Evolutionary conservation across 2,113 vertebrate genomes (phyloP), one percentile per base, ranked within the genome.

Genomic region (Macrotis lagotis): DNA sequence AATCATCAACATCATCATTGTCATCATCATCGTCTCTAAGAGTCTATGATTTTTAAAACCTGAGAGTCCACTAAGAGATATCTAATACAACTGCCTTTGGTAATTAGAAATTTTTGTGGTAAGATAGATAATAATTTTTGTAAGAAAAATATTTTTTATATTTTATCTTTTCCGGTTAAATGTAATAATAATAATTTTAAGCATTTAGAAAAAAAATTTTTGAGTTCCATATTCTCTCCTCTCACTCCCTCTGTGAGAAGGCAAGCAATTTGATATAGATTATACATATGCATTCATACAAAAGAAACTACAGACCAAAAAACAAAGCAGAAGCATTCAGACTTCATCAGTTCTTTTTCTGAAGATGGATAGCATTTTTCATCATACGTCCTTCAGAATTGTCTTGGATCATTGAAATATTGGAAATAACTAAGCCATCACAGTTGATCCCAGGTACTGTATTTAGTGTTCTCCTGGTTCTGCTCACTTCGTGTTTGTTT

Each of bases 71-170:
- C 28, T n/a, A 25, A 91, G 44, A 31, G 26, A 74, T 19, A n/a
- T n/a, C 16, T 88, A 44, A 44, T 48, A 16, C 0, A 16, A 48
- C 55, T 95, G 92, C 92, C 31, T 83, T 0, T 51, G 74, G 90
- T 55, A 47, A 89, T 94, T 0, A 31, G n/a, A 59, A 37, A 26
- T 49, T 51, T 37, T 88, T 90, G 91, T n/a, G 91, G 44, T 91
- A 92, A 94, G 48, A 37, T 94, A 48, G 25, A 53, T 48, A 95
- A 91, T 59, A 90, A 50, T 94, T 95, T 95, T 90, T 53, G 48
- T 90, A 53, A 53, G 25, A 89, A 92, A 95, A 92, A 3, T 0
- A 91, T 91, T 50, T 49, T 89, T 53, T 9, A 53, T 26, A 53
- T 53, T 53, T 53, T 53, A 53, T 53, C 25, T 53, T 53, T 26